Evolutionary conservation across 2,113 vertebrate species (phyloP).

Genomic region (Callionymus lyra): DNA sequence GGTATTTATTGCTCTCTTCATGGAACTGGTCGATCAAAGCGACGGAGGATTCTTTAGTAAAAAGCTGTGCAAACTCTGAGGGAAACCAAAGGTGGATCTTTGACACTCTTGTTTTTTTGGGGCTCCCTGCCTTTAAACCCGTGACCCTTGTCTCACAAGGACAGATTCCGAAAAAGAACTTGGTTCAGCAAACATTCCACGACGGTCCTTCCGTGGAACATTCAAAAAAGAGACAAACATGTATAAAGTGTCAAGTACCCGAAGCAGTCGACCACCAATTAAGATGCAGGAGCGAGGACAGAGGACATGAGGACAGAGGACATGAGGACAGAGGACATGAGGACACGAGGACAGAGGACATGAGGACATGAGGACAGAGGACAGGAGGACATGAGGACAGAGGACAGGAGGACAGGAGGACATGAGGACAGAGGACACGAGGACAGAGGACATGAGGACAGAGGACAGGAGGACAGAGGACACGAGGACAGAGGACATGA

Average conservation of each 20-base stretch:
- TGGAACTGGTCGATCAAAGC: slow-evolving; percentile 56
- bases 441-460: no score
- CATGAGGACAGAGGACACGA: no score
- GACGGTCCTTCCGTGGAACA: slow-evolving; percentile 37
- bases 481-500: no score
- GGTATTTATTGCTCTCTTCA: slow-evolving; percentile 71
- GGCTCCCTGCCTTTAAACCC: slow-evolving; percentile 58
- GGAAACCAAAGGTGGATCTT: slow-evolving; percentile 60
- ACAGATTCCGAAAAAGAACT: slow-evolving; percentile 58
- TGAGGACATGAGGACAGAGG: slow-evolving; percentile 51
- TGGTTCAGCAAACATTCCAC: slow-evolving; percentile 54
- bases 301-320: slow-evolving; percentile 49
- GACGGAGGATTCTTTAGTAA: slow-evolving; percentile 63
- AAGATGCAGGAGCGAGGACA: slow-evolving; percentile 61
- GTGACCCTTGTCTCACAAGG: slow-evolving; percentile 58
- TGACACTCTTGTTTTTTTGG: slow-evolving; percentile 19
- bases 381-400: slow-evolving; percentile 43
- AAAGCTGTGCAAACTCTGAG: slow-evolving; percentile 72
- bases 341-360: slow-evolving; percentile 54
- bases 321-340: no score
- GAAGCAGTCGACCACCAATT: slow-evolving; percentile 63
- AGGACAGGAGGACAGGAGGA: no score
- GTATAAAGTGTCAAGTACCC: slow-evolving; percentile 79
- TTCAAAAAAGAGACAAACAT: slow-evolving; percentile 64
- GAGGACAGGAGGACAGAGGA: slow-evolving; percentile 42